phyloP scores from a whole-genome alignment of 1,140 invertebrate species.

The Drosophila parvula region DNA sequence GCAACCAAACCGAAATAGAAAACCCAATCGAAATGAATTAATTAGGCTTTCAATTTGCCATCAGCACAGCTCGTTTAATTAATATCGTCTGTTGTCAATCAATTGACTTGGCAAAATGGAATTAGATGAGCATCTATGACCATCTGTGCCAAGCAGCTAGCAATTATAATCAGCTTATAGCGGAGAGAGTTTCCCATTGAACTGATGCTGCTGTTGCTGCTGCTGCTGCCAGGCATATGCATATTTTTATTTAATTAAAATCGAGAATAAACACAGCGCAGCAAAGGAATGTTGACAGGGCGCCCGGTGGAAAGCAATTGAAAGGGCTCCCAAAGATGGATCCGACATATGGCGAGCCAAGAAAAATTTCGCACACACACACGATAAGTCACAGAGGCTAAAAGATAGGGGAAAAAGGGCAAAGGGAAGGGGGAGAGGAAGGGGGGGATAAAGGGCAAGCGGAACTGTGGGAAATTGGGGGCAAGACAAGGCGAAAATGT shows the following conservation, averaged over 20 bases:
- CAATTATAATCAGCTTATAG: conserved; percentile 63
- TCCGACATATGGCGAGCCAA: conserved; percentile 57
- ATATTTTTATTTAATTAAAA: conserved; percentile 80
- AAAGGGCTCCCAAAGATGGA: conserved; percentile 43
- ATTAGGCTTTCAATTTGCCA: conserved; percentile 43
- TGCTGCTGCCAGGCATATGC: conserved; percentile 39
- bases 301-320: conserved; percentile 54
- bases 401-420: neutral
- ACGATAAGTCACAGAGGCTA: conserved; percentile 55
- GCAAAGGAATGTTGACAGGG: conserved; percentile 58
- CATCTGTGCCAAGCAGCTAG: conserved; percentile 12
- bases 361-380: conserved; percentile 58
- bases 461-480: conserved; percentile 1
- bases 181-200: conserved; percentile 50
- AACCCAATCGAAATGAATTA: conserved; percentile 13
- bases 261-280: conserved; percentile 67
- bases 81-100: conserved; percentile 37
- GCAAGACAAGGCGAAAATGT: conserved; percentile 61
- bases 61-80: conserved; percentile 28
- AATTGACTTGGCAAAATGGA: conserved; percentile 13
- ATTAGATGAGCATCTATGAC: conserved; percentile 28
- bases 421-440: neutral
- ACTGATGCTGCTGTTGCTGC: conserved; percentile 23
- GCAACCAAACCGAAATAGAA: conserved; percentile 8
- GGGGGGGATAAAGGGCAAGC: conserved; percentile 13